These are phyloP conservation scores for Neogale vison DNA, from an alignment of 2,113 vertebrate genomes.

Conservation along the genomic window DNA sequence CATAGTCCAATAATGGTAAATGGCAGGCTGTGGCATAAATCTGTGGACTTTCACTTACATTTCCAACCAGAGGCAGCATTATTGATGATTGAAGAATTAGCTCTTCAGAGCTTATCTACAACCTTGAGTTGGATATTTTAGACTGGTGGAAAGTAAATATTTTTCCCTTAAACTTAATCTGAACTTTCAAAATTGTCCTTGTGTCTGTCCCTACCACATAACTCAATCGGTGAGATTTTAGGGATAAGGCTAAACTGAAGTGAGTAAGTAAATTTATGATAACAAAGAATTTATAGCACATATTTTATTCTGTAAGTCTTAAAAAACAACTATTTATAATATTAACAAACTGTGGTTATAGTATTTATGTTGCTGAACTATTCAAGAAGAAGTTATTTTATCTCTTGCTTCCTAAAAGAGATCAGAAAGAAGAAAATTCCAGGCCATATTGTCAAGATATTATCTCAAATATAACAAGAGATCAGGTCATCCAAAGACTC, in stretches of 20 bases:
- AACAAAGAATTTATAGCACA: constrained; percentile 30
- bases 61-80: constrained; percentile 40
- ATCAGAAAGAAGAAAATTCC: constrained; percentile 41
- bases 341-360: constrained; percentile 17
- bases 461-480: constrained; percentile 44
- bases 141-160: constrained; percentile 45
- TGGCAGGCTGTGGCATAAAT: constrained; percentile 43
- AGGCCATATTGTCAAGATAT: constrained; percentile 54
- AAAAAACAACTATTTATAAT: constrained; percentile 17
- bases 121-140: constrained; percentile 18
- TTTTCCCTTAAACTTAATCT: constrained; percentile 72
- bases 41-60: constrained; percentile 3
- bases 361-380: neutral
- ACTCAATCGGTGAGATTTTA: constrained; percentile 42
- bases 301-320: constrained; percentile 48
- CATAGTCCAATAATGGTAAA: constrained; percentile 56
- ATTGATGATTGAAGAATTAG: constrained; percentile 51
- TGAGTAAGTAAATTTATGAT: constrained; percentile 6
- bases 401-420: constrained; percentile 53
- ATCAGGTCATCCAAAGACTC: constrained; percentile 41
- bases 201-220: neutral
- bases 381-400: constrained; percentile 41
- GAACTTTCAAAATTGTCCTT: constrained; percentile 62
- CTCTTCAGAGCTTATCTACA: constrained; percentile 42
- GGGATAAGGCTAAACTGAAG: constrained; percentile 34